Evolutionary conservation across 2,113 vertebrate species (phyloP), one percentile per base, ranked within the genome.

Genomic region (Myotis lucifugus): DNA sequence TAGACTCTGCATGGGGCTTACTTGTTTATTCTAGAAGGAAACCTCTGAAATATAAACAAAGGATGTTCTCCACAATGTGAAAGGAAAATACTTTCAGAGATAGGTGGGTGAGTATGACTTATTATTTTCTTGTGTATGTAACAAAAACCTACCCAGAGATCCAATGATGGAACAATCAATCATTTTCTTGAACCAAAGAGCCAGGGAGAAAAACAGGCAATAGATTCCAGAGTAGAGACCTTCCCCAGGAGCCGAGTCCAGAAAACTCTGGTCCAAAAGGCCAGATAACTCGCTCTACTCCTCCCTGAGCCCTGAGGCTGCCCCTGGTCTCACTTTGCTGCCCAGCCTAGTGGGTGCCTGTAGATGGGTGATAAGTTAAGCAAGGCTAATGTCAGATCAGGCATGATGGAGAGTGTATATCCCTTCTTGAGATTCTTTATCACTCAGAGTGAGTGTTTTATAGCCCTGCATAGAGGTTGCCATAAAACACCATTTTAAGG

Each of bases 401-500:
- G 96, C 92, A 95, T 96, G 96, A 96, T 97, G 94, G 93, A 95
- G 95, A 97, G 96, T 90, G 91, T 96, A 94, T 98, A 98, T 86
- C 97, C 98, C 97, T 98, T 98, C 97, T 87, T 1, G 42, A 97
- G 97, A 97, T 96, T 97, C 97, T 98, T 98, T 98, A 97, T 98
- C 97, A 98, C 97, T 98, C 98, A 96, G 95, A 97, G 95, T 96
- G 97, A 98, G 93, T 98, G 98, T 98, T 99, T 98, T 99, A 99
- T 93, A 96, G 98, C 94, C 92, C 97, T 97, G 97, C 98, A 98
- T 96, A 98, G 98, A 98, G 98, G 97, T 98, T 98, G 98, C 98
- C 98, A 98, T 98, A 98, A 98, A 98, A 98, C 98, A 98, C 97
- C 9, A 0, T 98, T 98, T 98, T 98, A 98, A 98, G 97, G 95